Percentiles rank a stretch among this genome's conserved stretches.
Conservation (phyloP, 2,888 invertebrate species). For the Zygothrica quintamaculata region DNA sequence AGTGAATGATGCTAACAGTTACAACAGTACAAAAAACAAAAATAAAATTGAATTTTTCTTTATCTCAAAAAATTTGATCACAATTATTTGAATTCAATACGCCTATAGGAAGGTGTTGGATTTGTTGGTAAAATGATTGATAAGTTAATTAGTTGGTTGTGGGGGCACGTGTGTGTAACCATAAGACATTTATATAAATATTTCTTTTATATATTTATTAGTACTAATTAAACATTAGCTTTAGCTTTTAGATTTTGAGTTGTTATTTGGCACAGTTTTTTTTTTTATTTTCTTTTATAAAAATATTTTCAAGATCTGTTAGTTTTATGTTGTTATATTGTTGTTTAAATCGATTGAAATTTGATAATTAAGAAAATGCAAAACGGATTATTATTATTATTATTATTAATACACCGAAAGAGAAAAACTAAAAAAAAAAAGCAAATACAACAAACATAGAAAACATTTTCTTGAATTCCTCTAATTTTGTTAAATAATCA, state of each 20-base stretch:
- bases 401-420: no score
- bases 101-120: constrained; percentile 34
- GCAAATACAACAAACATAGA: constrained; percentile 15
- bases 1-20: no score
- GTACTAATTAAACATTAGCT: constrained; percentile 28
- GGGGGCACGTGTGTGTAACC: constrained; percentile 84
- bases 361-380: constrained; percentile 67
- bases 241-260: constrained; percentile 22
- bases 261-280: constrained; percentile 52
- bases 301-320: no score
- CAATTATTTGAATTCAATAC: constrained; percentile 28
- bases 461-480: constrained; percentile 2
- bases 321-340: constrained; percentile 21
- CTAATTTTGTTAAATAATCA: constrained; percentile 60
- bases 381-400: constrained; percentile 48
- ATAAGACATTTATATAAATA: constrained; percentile 83
- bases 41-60: constrained; percentile 43
- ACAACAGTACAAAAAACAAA: constrained; percentile 39
- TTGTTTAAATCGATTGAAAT: constrained; percentile 16
- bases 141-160: constrained; percentile 33
- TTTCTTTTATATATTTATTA: constrained; percentile 44
- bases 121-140: constrained; percentile 20
- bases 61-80: constrained; percentile 26
- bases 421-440: no score
- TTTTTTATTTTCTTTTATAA: constrained; percentile 11